Evolutionary conservation across 2,888 invertebrate genomes (phyloP), one percentile per base, ranked within the genome.

Genomic region (Anthrax anthrax): DNA sequence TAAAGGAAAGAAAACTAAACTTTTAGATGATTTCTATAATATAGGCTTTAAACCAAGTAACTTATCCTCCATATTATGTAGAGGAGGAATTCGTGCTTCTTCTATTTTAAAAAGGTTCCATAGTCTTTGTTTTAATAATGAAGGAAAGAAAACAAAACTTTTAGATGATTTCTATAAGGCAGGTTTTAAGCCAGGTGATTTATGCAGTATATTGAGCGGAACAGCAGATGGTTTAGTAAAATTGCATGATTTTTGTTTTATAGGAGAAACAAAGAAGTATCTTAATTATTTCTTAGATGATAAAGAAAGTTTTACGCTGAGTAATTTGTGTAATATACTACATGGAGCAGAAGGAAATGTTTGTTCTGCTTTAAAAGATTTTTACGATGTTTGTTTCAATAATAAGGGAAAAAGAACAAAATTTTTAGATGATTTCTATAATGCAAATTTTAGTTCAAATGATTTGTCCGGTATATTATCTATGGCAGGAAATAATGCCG

Each of bases 361-460:
- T 58, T 59, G 55, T 50, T 49, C 55, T 54, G 60, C 55, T 57
- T 55, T 61, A 43, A 56, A 56, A 55, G 47, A 58, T 44, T 57
- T 58, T 52, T 54, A 58, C 47, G 47, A 55, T 51, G 46, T 57
- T 56, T 59, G 58, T 54, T 57, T 60, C 57, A 58, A 58, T 56
- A 51, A 54, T 38, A 41, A 41, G 52, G 61, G 59, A 54, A 58
- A 56, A 48, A 51, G 50, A 55, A 59, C 58, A 45, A 53, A 57
- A 50, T 48, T 57, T 56, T 59, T 61, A 54, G 49, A 37, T 54
- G 57, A 56, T 48, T 56, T 58, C 42, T 34, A 32, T 42, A 34
- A 16, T 5, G 34, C 16, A 29, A 34, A 34, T 32, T 42, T 42
- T 34, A 34, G 18, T 47, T 51, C 56, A 43, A 42, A 51, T 50